Evolutionary conservation across 2,113 vertebrate species (phyloP).

Genomic region (Gnathonemus echidnorhynchus): DNA sequence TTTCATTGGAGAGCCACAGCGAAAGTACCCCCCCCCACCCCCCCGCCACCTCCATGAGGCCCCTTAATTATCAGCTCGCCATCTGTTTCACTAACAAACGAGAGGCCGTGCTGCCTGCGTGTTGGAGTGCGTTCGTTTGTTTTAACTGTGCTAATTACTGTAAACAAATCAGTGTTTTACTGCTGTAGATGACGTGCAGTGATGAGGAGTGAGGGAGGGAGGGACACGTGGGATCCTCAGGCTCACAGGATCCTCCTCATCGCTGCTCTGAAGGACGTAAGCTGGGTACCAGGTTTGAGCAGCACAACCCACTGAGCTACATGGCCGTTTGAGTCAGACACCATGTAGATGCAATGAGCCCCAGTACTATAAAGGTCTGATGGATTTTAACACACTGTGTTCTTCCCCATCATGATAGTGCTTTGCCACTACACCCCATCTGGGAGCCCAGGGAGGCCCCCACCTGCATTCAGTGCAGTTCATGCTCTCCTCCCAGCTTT

Average conservation of each 20-base stretch:
- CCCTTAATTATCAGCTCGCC: slow-evolving; percentile 25
- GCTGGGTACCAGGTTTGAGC: background rate
- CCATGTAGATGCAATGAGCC: slow-evolving; percentile 1
- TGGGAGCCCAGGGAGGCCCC: background rate
- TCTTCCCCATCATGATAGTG: too few species aligned
- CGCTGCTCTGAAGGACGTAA: background rate
- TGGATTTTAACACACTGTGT: too few species aligned
- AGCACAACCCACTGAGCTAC: background rate
- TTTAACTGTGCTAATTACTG: slow-evolving; percentile 9
- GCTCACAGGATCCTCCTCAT: background rate
- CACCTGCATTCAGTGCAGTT: background rate
- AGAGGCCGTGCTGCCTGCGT: background rate
- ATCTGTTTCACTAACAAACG: slow-evolving; percentile 32
- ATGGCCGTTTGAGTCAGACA: slow-evolving; percentile 28
- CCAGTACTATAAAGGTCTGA: slow-evolving; percentile 18
- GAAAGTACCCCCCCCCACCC: slow-evolving; percentile 50
- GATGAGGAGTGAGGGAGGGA: background rate
- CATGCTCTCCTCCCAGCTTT: background rate
- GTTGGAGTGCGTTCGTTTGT: background rate
- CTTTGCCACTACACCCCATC: background rate
- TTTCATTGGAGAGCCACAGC: slow-evolving; percentile 74
- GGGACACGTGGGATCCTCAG: background rate
- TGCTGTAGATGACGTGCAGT: background rate
- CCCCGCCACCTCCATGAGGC: slow-evolving; percentile 25
- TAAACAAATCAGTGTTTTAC: background rate